A percentile compares a stretch with the other conserved stretches of the same genome.
Conservation (phyloP, 1,140 invertebrate genomes). For the Trichomalopsis sarcophagae region DNA sequence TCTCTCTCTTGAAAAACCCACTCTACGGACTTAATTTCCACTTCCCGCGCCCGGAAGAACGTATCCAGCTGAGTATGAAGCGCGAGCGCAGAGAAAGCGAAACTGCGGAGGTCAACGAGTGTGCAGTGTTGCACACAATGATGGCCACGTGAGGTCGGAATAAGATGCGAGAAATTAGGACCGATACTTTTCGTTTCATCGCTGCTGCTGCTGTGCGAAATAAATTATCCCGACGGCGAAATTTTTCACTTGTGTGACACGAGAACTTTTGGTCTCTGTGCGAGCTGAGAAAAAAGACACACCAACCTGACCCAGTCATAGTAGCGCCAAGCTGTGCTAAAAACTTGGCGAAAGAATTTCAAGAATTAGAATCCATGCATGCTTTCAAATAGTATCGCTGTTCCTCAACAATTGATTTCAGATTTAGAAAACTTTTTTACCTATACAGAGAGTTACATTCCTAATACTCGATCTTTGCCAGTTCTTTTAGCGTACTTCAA, state of each 20-base stretch:
- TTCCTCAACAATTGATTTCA: too few species aligned
- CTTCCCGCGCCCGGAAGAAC: background rate
- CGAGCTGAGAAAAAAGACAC: too few species aligned
- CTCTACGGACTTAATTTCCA: background rate
- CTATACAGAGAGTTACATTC: too few species aligned
- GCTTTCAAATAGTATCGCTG: too few species aligned
- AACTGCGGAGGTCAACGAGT: conserved; percentile 20
- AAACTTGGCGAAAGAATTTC: too few species aligned
- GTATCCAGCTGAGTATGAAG: background rate
- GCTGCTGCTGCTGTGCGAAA: background rate
- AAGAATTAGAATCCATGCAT: too few species aligned
- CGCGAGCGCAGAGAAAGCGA: background rate
- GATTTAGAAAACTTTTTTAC: too few species aligned
- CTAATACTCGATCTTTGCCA: too few species aligned
- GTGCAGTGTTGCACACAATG: background rate
- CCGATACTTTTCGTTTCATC: conserved; percentile 25
- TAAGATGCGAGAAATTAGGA: background rate
- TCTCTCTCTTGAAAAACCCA: background rate
- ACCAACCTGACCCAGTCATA: too few species aligned
- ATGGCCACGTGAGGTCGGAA: background rate
- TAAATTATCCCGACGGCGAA: conserved; percentile 21
- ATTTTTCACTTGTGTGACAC: background rate
- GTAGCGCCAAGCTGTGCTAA: too few species aligned
- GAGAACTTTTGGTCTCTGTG: too few species aligned
- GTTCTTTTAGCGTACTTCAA: too few species aligned